Base-by-base conservation (phyloP, 2,888 invertebrate genomes). In the Eupithecia tripunctaria region DNA sequence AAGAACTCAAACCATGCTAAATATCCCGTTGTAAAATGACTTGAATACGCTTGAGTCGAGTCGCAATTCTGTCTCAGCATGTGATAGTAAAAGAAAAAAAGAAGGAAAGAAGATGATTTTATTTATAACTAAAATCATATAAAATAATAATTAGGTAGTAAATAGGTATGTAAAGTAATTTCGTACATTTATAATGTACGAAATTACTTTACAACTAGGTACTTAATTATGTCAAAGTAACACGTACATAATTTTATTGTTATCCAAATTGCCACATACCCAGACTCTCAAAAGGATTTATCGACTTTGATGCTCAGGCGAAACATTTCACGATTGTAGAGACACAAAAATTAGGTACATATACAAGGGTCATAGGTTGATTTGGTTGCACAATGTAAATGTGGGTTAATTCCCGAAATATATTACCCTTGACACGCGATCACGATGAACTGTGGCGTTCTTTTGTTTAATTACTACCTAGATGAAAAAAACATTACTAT, bases 391-490 rank as follows among this genome's bases (percentile, higher is more conserved):
- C 36, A 65, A 70, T 70, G 56, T 59, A 12, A 8, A 71, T 62
- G 38, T 71, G 21, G 67, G 71, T 63, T 67, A 67, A 71, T 71
- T 51, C 38, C 38, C 56, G 18, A 67, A 67, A 71, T 62, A 70
- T 41, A 51, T 51, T 65, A 21, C 60, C 71, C 71, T 71, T 71
- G 71, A 71, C 47, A 51, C 67, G 67, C 32, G 62, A 63, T 29
- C 60, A 29, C 18, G 15, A 29, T 60, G 29, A 29, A 18, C 29
- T 8, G 1, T 60, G 15, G 12, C 56, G 21, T 51, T 51, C 47
- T 51, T 21, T 51, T 51, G 47, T 51, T 51, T 21, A 8, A 21
- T 51, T 2, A n/a, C 10, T 51, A 51, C n/a, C n/a, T n/a, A n/a
- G n/a, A n/a, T n/a, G n/a, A n/a, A n/a, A n/a, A n/a, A n/a, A n/a